A percentile compares a stretch with the other conserved stretches of the same genome.
phyloP scores from a whole-genome alignment of 2,113 vertebrate species.

The Atractosteus spatula region DNA sequence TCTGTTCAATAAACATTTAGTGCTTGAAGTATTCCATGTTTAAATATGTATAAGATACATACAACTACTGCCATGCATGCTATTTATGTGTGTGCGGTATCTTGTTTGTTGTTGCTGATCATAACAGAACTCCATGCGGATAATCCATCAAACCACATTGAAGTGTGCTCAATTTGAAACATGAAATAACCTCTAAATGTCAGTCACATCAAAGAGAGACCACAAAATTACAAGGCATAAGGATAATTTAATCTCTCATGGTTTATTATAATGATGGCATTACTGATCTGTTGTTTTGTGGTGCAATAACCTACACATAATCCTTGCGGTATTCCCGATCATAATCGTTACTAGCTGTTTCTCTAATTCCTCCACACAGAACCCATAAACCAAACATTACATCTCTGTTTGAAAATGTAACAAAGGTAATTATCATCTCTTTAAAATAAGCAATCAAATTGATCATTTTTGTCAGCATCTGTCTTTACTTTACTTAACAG shows the following conservation, averaged over 20 bases:
- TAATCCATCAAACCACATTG: conserved; percentile 26
- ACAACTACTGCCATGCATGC: conserved; percentile 12
- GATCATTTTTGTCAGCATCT: conserved; percentile 11
- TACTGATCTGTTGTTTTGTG: conserved; percentile 21
- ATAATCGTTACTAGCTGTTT: conserved; percentile 5
- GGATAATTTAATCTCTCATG: conserved; percentile 47
- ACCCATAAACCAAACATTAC: conserved; percentile 16
- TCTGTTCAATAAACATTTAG: conserved; percentile 46
- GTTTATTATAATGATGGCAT: conserved; percentile 31
- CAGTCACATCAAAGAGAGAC: conserved; percentile 48
- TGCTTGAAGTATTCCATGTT: conserved; percentile 42
- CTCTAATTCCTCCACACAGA: not conserved
- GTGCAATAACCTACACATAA: conserved; percentile 14
- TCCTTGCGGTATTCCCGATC: conserved; percentile 33
- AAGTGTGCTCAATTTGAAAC: conserved; percentile 42
- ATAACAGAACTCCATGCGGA: conserved; percentile 49
- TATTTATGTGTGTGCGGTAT: conserved; percentile 24
- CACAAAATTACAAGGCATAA: conserved; percentile 58
- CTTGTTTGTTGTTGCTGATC: conserved; percentile 47
- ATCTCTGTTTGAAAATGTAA: conserved; percentile 11
- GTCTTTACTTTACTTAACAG: conserved; percentile 2
- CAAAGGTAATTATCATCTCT: conserved; percentile 7
- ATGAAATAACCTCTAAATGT: conserved; percentile 58
- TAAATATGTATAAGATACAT: conserved; percentile 44
- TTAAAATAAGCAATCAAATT: not conserved